Conservation (phyloP, 2,888 invertebrate species). For the Lissocephala sabroskyi region DNA sequence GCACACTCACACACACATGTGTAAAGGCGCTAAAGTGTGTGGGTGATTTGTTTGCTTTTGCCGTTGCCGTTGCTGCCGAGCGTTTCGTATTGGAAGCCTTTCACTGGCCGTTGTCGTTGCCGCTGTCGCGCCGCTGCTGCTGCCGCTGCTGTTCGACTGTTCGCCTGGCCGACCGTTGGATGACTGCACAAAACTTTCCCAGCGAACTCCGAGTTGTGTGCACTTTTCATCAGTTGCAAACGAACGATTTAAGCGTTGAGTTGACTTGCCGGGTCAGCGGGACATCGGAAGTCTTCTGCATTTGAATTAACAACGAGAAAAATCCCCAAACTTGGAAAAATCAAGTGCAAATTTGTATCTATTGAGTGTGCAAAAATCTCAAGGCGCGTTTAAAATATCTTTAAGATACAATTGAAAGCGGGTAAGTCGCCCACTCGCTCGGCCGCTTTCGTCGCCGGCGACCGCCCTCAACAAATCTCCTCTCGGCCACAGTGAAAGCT, state of each 20-base stretch:
- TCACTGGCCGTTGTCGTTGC: slow-evolving; percentile 7
- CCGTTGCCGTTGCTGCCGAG: slow-evolving; percentile 18
- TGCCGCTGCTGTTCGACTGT: slow-evolving; percentile 3
- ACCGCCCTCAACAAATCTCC: too few relatives aligned
- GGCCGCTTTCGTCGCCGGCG: too few relatives aligned
- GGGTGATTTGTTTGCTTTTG: slow-evolving; percentile 27
- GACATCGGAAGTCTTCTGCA: slow-evolving; percentile 17
- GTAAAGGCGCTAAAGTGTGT: too few relatives aligned
- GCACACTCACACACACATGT: slow-evolving; percentile 17
- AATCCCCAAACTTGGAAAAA: not conserved
- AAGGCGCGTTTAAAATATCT: too few relatives aligned
- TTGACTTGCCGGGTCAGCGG: slow-evolving; percentile 52
- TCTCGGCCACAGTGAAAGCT: too few relatives aligned
- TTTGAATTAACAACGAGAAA: not conserved
- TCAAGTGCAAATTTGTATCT: not conserved
- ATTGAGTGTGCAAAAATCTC: too few relatives aligned
- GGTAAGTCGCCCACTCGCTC: too few relatives aligned
- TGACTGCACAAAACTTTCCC: slow-evolving; percentile 2
- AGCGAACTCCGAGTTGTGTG: slow-evolving; percentile 46
- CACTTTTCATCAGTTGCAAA: slow-evolving; percentile 68
- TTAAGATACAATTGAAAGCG: too few relatives aligned
- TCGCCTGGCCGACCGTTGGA: not conserved
- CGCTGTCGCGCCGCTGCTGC: slow-evolving; percentile 4
- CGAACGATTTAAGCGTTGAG: slow-evolving; percentile 69
- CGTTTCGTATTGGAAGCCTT: slow-evolving; percentile 13